These are phyloP conservation scores for Aptenodytes forsteri DNA, from an alignment of 2,113 vertebrate species.

Conservation along the genomic window DNA sequence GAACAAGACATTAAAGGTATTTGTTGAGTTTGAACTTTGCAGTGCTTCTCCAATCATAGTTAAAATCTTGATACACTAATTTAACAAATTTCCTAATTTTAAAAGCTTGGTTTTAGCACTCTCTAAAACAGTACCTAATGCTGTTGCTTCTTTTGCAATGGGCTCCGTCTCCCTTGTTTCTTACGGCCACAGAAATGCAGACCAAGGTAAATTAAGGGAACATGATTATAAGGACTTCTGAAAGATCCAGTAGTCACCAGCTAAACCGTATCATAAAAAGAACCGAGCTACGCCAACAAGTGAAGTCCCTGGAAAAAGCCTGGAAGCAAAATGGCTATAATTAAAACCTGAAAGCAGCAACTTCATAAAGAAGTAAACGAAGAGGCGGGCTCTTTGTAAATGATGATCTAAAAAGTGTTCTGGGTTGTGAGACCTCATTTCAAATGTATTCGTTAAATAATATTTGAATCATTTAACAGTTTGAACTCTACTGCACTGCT, in stretches of 20 bases:
- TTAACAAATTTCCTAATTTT: not conserved
- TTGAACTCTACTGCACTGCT: conserved; percentile 56
- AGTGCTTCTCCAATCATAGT: not conserved
- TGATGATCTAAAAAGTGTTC: conserved; percentile 23
- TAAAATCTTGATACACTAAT: not conserved
- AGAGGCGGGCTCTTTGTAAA: conserved; percentile 1
- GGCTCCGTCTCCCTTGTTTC: not conserved
- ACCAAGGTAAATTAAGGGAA: not conserved
- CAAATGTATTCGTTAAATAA: conserved; percentile 58
- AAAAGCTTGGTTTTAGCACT: not conserved
- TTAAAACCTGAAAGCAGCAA: conserved; percentile 37
- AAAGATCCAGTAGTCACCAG: not conserved
- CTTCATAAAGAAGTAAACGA: conserved; percentile 13
- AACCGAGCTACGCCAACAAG: not conserved
- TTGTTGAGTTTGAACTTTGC: not conserved
- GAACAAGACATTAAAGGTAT: not conserved
- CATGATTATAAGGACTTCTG: not conserved
- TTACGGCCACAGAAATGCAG: not conserved
- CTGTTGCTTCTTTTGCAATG: not conserved
- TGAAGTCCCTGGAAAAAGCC: not conserved
- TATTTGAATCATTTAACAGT: conserved; percentile 64
- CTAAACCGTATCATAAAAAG: not conserved
- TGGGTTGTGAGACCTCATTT: conserved; percentile 39
- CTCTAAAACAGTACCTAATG: not conserved
- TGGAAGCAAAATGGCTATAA: conserved; percentile 25